These are phyloP conservation scores for Ylistrum balloti DNA, from an alignment of 1,140 invertebrate species.

Conservation along the genomic window DNA sequence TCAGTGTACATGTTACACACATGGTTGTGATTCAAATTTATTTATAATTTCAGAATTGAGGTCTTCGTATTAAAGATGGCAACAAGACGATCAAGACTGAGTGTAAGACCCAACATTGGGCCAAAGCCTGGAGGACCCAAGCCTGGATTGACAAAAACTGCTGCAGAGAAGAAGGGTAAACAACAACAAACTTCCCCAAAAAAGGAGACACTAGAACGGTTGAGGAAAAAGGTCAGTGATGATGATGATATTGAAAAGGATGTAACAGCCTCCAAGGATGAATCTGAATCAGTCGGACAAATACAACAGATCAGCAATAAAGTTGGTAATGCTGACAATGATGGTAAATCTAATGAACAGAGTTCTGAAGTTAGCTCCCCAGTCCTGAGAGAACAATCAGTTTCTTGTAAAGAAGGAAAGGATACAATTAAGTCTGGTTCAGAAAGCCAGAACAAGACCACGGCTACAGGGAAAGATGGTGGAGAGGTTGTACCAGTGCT, in stretches of 20 bases:
- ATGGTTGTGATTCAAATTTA: too few relatives aligned
- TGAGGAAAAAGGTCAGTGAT: not conserved
- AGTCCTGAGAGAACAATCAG: not conserved
- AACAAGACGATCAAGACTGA: conserved; percentile 65
- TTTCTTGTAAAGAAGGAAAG: not conserved
- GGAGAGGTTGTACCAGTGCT: not conserved
- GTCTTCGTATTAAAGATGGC: conserved; percentile 54
- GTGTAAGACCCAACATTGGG: conserved; percentile 69
- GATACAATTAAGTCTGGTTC: not conserved
- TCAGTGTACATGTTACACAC: too few relatives aligned
- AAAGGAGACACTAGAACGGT: not conserved
- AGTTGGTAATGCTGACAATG: not conserved
- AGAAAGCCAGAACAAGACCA: not conserved
- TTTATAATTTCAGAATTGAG: not conserved
- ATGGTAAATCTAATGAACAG: not conserved
- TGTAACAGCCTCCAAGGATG: not conserved
- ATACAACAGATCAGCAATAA: not conserved
- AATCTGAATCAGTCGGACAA: not conserved
- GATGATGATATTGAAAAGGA: not conserved
- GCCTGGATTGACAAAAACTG: not conserved
- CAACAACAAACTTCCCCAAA: not conserved
- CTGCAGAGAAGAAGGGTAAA: not conserved
- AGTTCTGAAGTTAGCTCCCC: not conserved
- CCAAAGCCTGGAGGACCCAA: conserved; percentile 48
- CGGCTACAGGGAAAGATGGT: not conserved